Percentiles rank a stretch among this genome's conserved stretches.
Evolutionary conservation across 2,797 vertebrate species (phyloP).

Genomic region (Sebastes wilsoni): DNA sequence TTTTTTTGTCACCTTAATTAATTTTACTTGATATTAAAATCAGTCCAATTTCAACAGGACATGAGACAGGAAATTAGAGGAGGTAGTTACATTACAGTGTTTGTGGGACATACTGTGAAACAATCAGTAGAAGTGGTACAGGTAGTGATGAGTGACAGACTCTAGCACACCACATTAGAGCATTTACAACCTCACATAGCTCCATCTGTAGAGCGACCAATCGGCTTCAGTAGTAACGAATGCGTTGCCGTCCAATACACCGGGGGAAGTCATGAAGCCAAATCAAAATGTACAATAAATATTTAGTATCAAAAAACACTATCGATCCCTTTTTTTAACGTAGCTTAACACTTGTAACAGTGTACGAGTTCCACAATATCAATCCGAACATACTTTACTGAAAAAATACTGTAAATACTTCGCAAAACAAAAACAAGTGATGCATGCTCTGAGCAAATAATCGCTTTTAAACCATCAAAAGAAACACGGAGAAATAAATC

Average conservation of each 20-base stretch:
- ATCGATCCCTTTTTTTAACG: conserved; percentile 10
- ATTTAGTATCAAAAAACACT: conserved; percentile 47
- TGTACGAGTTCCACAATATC: neutral
- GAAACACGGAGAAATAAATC: neutral
- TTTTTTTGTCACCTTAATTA: conserved; percentile 32
- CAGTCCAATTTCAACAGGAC: conserved; percentile 38
- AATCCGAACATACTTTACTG: neutral
- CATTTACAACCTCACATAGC: neutral
- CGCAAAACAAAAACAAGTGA: conserved; percentile 13
- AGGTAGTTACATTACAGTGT: conserved; percentile 64
- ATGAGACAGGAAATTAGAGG: conserved; percentile 49
- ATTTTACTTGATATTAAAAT: conserved; percentile 56
- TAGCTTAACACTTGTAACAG: neutral
- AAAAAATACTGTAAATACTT: conserved; percentile 6
- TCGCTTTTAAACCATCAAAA: conserved; percentile 7
- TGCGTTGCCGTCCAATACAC: neutral
- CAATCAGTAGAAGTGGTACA: conserved; percentile 4
- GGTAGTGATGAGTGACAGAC: conserved; percentile 6
- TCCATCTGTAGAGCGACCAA: neutral
- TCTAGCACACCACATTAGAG: neutral
- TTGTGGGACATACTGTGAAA: conserved; percentile 19
- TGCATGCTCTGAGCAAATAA: conserved; percentile 23
- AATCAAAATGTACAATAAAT: conserved; percentile 42
- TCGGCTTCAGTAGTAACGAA: neutral
- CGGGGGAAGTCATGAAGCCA: conserved; percentile 26